A percentile compares a stretch with the other conserved stretches of the same genome.
Conservation (phyloP, 2,797 vertebrate genomes). For the Cichlasoma orientale region DNA sequence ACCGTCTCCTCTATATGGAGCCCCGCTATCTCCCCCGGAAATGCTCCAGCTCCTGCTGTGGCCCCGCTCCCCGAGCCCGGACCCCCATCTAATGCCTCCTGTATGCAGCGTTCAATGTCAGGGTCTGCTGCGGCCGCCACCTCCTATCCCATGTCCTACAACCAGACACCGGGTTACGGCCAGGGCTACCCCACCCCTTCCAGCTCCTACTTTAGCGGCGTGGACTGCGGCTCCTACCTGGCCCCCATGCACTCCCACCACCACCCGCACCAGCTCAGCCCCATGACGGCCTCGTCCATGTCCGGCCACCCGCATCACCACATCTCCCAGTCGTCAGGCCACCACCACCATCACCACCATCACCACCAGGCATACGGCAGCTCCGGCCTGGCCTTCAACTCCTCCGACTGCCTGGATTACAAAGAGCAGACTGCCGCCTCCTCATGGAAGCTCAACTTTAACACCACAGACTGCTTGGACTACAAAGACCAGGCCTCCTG, state of each 20-base stretch:
- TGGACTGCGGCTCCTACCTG: slow-evolving; percentile 96
- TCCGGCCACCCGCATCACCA: slow-evolving; percentile 91
- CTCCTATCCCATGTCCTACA: slow-evolving; percentile 94
- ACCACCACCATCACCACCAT: slow-evolving; percentile 91
- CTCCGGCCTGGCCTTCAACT: slow-evolving; percentile 92
- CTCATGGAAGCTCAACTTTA: slow-evolving; percentile 99
- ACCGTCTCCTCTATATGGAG: slow-evolving; percentile 97
- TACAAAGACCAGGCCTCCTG: slow-evolving; percentile 99
- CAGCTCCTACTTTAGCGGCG: slow-evolving; percentile 94
- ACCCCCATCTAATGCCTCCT: slow-evolving; percentile 86
- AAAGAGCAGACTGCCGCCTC: slow-evolving; percentile 92
- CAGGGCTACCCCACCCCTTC: slow-evolving; percentile 93
- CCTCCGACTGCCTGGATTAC: slow-evolving; percentile 99
- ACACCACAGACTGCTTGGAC: slow-evolving; percentile 98
- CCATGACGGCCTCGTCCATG: slow-evolving; percentile 93
- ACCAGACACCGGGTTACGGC: slow-evolving; percentile 91
- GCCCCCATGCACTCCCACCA: slow-evolving; percentile 97
- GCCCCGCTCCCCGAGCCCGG: slow-evolving; percentile 87
- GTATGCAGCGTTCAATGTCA: slow-evolving; percentile 93
- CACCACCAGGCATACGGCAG: slow-evolving; percentile 89
- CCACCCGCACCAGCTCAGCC: slow-evolving; percentile 92
- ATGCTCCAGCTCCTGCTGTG: slow-evolving; percentile 77
- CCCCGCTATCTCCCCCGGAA: slow-evolving; percentile 93
- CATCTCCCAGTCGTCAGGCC: slow-evolving; percentile 92
- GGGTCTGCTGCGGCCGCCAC: slow-evolving; percentile 79